Evolutionary conservation across 2,888 invertebrate genomes (phyloP), one percentile per base, ranked within the genome.

Genomic region (Lochmaea crataegi): DNA sequence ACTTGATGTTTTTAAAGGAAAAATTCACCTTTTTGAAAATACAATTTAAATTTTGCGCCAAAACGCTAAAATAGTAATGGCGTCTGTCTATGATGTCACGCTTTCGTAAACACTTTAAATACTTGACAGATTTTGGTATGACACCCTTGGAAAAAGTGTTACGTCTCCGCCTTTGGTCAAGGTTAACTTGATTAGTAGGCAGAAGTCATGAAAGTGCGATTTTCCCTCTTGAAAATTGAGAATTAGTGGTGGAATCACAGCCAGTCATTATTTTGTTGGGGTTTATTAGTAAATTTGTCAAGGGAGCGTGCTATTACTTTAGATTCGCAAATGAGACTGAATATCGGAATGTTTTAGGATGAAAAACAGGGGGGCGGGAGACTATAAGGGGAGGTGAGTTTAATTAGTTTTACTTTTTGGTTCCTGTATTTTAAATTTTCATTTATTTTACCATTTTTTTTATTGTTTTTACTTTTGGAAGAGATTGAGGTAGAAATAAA

Each of bases 201-300:
- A 72, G 77, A 79, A 80, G 80, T 80, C 80, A 76, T 76, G 73
- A 74, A 72, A 70, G 72, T 75, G 72, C 65, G 58, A 69, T 71
- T 64, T 71, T 75, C 74, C 78, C 76, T 75, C 73, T 71, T 74
- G 73, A 74, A 77, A 80, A 78, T 80, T 77, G 75, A 72, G 75
- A 79, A 80, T 80, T 80, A 80, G 80, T 76, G 80, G 80, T 77
- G 68, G 78, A 79, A 80, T 80, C 80, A 80, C 80, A 71, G 77
- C 72, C 75, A 68, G 73, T 76, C 76, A 72, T 77, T 77, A 78
- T 76, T 76, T 72, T 75, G 77, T 76, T 73, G 76, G 76, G 77
- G 76, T 76, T 74, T 77, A 77, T 77, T 76, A 76, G 74, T 68
- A 61, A 63, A 60, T 73, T 65, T 73, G 73, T 51, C 65, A 69